phyloP scores from a whole-genome alignment of 1,140 invertebrate genomes.

The Bemisia tabaci region DNA sequence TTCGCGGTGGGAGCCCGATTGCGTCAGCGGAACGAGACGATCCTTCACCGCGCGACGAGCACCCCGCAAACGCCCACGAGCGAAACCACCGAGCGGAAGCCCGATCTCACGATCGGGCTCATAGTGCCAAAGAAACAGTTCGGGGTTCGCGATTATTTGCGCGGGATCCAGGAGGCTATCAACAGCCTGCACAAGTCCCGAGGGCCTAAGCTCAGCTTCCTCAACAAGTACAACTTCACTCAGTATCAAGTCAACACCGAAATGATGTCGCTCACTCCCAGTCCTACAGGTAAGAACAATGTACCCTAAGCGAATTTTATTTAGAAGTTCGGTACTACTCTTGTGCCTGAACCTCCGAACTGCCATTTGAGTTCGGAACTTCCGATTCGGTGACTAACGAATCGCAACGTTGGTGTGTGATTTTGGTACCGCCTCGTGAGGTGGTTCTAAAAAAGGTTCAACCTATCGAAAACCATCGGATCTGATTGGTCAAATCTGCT shows the following conservation, averaged over 20 bases:
- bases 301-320: too few species aligned
- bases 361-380: too few species aligned
- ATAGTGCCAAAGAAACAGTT: slow-evolving; percentile 51
- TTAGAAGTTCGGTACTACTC: too few species aligned
- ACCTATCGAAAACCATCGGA: too few species aligned
- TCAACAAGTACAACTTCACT: slow-evolving; percentile 46
- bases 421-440: too few species aligned
- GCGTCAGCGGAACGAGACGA: not conserved
- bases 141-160: slow-evolving; percentile 47
- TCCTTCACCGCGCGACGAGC: not conserved
- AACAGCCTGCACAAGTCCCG: slow-evolving; percentile 40
- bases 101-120: slow-evolving; percentile 39
- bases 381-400: too few species aligned
- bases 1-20: too few species aligned
- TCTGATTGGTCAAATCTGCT: too few species aligned
- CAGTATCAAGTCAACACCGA: slow-evolving; percentile 43
- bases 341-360: too few species aligned
- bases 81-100: not conserved
- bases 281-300: slow-evolving; percentile 61
- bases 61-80: not conserved
- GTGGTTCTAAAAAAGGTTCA: too few species aligned
- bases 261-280: slow-evolving; percentile 56
- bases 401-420: too few species aligned
- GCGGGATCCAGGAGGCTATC: slow-evolving; percentile 48
- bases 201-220: slow-evolving; percentile 40